Evolutionary conservation across 2,888 invertebrate genomes (phyloP), one percentile per base, ranked within the genome.

Genomic region (Lasioglossum villosulum): DNA sequence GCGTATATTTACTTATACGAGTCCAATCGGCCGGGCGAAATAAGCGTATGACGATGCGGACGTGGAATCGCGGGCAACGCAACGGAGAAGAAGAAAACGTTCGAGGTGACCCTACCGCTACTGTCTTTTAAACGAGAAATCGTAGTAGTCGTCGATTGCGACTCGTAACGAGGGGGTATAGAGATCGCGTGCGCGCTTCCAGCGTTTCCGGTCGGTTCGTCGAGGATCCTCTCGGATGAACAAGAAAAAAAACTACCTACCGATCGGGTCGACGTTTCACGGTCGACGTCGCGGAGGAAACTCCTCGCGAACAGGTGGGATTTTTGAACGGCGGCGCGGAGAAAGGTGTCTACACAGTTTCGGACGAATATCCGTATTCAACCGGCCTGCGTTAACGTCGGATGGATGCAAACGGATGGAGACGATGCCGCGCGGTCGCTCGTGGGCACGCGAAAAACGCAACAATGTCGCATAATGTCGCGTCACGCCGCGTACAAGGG

Each of bases 121-220:
- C 63, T 91, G 91, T 91, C 90, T 92, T 92, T 91, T 90, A 75
- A 63, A 87, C 88, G 42, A 56, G 56, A 27, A 66, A 39, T 76
- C 34, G 34, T 37, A 37, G 30, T 45, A 23, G 27, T 39, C 39
- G 75, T 42, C 39, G 66, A 76, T n/a, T 14, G 39, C 39, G 52
- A 34, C 14, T 37, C 59, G 56, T 39, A 34, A 75, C 37, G 37
- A 16, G 30, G 39, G 37, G 59, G 37, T 8, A 23, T 12, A 48
- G 27, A n/a, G 27, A n/a, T 45, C 27, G 16, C 56, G 75, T 56
- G 30, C 63, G 63, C 63, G 63, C 19, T 63, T 63, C 63, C 63
- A 63, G 63, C 30, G 14, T 56, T 75, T 75, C 23, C 76, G 27
- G 66, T 66, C 66, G 76, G 30, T 76, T 27, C 76, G 30, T 76